These are phyloP conservation scores for Vipera latastei DNA, from an alignment of 2,797 vertebrate genomes.

Conservation along the genomic window DNA sequence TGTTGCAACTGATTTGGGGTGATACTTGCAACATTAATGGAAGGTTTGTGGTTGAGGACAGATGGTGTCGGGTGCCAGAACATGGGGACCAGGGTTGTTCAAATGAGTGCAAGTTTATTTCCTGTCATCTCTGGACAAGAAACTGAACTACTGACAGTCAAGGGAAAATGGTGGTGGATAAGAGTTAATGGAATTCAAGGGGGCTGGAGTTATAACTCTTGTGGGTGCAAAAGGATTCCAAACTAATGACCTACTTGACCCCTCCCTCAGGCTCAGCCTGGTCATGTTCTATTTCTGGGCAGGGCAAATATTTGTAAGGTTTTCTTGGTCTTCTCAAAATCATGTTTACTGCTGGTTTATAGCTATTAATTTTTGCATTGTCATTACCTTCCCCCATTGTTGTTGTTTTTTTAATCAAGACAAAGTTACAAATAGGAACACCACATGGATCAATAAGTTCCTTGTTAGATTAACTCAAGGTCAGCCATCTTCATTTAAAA, in stretches of 20 bases:
- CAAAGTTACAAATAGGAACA: neutral
- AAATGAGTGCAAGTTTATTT: neutral
- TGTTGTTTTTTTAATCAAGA: neutral
- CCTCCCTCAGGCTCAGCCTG: neutral
- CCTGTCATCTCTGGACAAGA: neutral
- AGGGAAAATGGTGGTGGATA: neutral
- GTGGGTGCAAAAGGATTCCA: neutral
- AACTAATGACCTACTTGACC: neutral
- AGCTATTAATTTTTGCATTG: neutral
- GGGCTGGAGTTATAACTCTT: neutral
- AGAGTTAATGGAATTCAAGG: neutral
- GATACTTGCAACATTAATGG: neutral
- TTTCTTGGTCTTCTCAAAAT: neutral
- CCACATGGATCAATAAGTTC: neutral
- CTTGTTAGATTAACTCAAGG: neutral
- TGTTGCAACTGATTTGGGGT: neutral
- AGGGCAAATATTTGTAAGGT: neutral
- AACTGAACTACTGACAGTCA: neutral
- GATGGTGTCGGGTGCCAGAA: neutral
- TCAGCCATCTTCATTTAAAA: neutral
- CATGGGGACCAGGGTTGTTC: neutral
- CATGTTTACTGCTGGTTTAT: neutral
- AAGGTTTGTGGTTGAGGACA: neutral
- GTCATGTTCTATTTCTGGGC: neutral
- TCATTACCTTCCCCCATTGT: neutral